Percentiles rank a stretch among this genome's conserved stretches.
Evolutionary conservation across 2,888 invertebrate genomes (phyloP).

Genomic region (Branchipolynoe longqiensis): DNA sequence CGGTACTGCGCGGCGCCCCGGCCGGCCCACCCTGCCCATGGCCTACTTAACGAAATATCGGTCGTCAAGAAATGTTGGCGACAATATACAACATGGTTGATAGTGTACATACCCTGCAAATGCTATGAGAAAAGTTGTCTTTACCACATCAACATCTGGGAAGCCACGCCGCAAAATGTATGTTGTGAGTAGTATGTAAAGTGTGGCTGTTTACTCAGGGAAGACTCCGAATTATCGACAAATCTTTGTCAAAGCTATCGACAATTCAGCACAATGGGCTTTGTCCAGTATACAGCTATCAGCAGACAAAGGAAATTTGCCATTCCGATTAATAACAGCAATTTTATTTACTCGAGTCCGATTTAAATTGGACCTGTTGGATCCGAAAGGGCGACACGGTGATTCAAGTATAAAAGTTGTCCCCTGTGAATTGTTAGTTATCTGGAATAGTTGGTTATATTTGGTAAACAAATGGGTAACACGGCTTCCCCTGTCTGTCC

Average conservation of each 20-base stretch:
- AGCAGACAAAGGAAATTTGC: constrained; percentile 9
- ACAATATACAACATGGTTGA: not conserved
- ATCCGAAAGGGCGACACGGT: no score
- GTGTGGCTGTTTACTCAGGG: no score
- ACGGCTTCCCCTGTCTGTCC: not conserved
- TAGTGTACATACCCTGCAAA: not conserved
- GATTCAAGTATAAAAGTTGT: no score
- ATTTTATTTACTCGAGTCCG: no score
- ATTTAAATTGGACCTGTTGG: no score
- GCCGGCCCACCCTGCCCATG: not conserved
- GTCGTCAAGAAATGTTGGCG: not conserved
- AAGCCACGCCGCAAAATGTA: no score
- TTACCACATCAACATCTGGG: no score
- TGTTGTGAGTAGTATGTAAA: no score
- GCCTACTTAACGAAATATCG: constrained; percentile 37
- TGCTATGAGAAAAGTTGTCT: no score
- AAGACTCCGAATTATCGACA: not conserved
- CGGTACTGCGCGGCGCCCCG: not conserved
- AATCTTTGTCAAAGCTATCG: not conserved
- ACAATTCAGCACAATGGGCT: not conserved
- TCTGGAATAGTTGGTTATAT: no score
- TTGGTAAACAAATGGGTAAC: not conserved
- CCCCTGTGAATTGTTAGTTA: no score
- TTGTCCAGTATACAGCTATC: not conserved
- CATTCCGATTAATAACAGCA: no score